Conservation (phyloP, 2,888 invertebrate species). For the Ferdinandea cuprea region DNA sequence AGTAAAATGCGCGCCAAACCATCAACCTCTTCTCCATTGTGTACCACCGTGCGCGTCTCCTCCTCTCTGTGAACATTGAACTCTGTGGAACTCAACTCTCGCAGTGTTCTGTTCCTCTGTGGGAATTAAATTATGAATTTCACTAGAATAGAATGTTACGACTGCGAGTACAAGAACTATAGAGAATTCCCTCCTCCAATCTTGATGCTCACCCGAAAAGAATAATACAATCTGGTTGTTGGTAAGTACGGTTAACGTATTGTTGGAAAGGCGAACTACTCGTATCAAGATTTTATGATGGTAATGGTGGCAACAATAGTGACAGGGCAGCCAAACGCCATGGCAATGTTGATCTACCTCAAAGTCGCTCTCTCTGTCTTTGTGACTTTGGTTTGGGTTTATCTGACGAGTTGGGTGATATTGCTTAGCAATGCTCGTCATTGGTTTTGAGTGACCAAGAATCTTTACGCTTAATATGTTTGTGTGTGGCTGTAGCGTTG, state of each 20-base stretch:
- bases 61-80: conserved; percentile 61
- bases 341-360: conserved; percentile 17
- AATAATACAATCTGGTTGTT: conserved; percentile 34
- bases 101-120: conserved; percentile 49
- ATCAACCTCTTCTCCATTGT: conserved; percentile 41
- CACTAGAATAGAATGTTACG: conserved; percentile 66
- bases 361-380: not conserved
- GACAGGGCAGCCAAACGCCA: conserved; percentile 4
- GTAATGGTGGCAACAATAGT: not conserved
- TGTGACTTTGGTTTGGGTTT: conserved; percentile 25
- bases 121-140: conserved; percentile 74
- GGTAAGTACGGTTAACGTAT: conserved; percentile 17
- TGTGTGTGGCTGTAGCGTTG: conserved; percentile 49
- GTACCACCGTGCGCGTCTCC: conserved; percentile 17
- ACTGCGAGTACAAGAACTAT: too few relatives aligned
- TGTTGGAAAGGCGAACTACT: conserved; percentile 1
- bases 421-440: conserved; percentile 60
- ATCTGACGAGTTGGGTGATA: conserved; percentile 7
- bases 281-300: conserved; percentile 26
- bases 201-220: conserved; percentile 34
- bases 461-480: not conserved
- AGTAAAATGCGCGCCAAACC: conserved; percentile 67
- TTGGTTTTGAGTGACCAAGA: conserved; percentile 68
- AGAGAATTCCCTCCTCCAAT: conserved; percentile 36
- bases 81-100: conserved; percentile 27